These are phyloP conservation scores for Cheilosia impressa DNA, from an alignment of 2,888 invertebrate species.

Conservation along the genomic window DNA sequence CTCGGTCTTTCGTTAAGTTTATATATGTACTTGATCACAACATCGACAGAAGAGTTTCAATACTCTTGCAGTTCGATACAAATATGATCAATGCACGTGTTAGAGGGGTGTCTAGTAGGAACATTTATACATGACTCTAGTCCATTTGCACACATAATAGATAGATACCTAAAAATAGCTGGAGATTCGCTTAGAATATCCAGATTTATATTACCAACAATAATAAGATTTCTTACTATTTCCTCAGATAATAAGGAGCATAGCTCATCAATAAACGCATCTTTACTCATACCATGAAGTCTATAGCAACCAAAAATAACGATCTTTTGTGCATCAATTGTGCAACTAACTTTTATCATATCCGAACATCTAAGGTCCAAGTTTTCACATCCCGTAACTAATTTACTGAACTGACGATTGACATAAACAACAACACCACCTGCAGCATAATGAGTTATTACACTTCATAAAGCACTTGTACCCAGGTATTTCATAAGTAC, in stretches of 20 bases:
- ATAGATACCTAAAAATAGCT: background rate
- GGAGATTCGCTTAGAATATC: background rate
- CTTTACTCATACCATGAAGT: background rate
- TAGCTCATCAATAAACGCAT: background rate
- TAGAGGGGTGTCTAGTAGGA: no score
- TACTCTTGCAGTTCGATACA: no score
- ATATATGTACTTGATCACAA: no score
- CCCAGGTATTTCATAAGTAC: slow-evolving; percentile 5
- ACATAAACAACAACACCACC: slow-evolving; percentile 10
- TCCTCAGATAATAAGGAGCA: background rate
- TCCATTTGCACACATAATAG: background rate
- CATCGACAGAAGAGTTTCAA: no score
- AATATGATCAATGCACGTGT: no score
- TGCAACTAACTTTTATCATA: background rate
- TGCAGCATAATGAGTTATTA: slow-evolving; percentile 18
- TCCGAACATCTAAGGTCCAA: background rate
- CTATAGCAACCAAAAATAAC: background rate
- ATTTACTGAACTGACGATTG: slow-evolving; percentile 3
- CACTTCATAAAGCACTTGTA: background rate
- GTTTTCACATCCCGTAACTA: background rate
- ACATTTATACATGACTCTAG: background rate
- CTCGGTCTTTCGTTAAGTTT: no score
- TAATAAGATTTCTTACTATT: slow-evolving; percentile 1
- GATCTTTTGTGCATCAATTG: background rate
- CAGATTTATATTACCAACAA: background rate